These are phyloP conservation scores for Lasioglossum morio DNA, from an alignment of 2,888 invertebrate species.

Conservation along the genomic window DNA sequence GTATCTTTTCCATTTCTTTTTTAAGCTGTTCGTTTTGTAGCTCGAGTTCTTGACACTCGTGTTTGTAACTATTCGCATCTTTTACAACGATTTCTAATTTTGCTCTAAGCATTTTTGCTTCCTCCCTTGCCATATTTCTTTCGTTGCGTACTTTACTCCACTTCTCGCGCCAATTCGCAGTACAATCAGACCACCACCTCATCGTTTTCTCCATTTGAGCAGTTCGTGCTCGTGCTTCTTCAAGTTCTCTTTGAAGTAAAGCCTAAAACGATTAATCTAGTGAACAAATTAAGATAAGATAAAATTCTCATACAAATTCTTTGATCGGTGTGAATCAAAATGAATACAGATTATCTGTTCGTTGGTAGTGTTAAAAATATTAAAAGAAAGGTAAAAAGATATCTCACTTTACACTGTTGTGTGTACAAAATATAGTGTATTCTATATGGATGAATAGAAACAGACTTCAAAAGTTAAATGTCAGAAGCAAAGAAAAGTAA, in stretches of 20 bases:
- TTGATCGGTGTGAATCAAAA: background rate
- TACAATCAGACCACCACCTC: slow-evolving; percentile 99
- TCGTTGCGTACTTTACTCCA: slow-evolving; percentile 98
- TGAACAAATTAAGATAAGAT: slow-evolving; percentile 1
- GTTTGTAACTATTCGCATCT: slow-evolving; percentile 90
- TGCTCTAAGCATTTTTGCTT: slow-evolving; percentile 92
- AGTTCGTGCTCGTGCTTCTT: slow-evolving; percentile 96
- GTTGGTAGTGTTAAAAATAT: background rate
- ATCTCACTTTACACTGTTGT: background rate
- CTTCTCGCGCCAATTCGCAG: slow-evolving; percentile 97
- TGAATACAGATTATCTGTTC: background rate
- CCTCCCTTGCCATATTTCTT: slow-evolving; percentile 96
- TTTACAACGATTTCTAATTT: slow-evolving; percentile 93
- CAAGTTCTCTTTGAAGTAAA: slow-evolving; percentile 92
- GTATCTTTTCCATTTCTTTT: slow-evolving; percentile 93
- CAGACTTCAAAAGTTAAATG: background rate
- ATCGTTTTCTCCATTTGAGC: slow-evolving; percentile 99
- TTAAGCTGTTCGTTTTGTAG: slow-evolving; percentile 91
- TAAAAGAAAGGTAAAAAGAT: background rate
- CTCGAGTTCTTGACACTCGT: slow-evolving; percentile 92
- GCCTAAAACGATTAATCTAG: slow-evolving; percentile 83
- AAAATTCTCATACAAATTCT: background rate
- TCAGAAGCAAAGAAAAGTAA: slow-evolving; percentile 28
- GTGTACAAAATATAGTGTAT: background rate
- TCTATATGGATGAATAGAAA: background rate